Evolutionary conservation across 2,888 invertebrate species (phyloP).

Genomic region (Hydriomena furcata): DNA sequence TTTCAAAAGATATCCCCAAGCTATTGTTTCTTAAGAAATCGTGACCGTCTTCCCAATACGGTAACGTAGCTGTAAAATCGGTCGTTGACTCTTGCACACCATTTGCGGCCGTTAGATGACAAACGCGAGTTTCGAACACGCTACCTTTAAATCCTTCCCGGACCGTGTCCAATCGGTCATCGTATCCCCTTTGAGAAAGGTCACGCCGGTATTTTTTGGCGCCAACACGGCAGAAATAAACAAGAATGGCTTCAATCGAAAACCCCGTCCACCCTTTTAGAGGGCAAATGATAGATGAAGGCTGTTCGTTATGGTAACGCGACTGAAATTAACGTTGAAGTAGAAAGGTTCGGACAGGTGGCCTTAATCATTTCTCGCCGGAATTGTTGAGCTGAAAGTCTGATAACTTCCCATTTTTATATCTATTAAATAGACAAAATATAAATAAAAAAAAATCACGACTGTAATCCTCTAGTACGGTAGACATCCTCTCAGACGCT

Average conservation of each 20-base stretch:
- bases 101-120: too few species aligned
- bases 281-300: conserved; percentile 76
- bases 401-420: too few species aligned
- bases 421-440: too few species aligned
- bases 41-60: too few species aligned
- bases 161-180: conserved; percentile 69
- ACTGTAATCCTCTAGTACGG: too few species aligned
- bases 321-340: conserved; percentile 52
- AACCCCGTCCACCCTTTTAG: conserved; percentile 75
- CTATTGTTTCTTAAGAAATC: too few species aligned
- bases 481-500: too few species aligned
- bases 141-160: conserved; percentile 31
- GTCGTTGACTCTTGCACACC: too few species aligned
- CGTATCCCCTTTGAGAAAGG: conserved; percentile 55
- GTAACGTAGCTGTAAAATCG: background rate
- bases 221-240: conserved; percentile 70
- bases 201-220: conserved; percentile 61
- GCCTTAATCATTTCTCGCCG: conserved; percentile 19
- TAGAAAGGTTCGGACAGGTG: conserved; percentile 37
- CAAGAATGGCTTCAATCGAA: conserved; percentile 72
- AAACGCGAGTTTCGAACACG: background rate
- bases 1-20: too few species aligned
- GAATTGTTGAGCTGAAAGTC: background rate
- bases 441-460: too few species aligned
- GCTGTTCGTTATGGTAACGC: conserved; percentile 52